Conservation (phyloP, 2,113 vertebrate species). For the Neogale vison region DNA sequence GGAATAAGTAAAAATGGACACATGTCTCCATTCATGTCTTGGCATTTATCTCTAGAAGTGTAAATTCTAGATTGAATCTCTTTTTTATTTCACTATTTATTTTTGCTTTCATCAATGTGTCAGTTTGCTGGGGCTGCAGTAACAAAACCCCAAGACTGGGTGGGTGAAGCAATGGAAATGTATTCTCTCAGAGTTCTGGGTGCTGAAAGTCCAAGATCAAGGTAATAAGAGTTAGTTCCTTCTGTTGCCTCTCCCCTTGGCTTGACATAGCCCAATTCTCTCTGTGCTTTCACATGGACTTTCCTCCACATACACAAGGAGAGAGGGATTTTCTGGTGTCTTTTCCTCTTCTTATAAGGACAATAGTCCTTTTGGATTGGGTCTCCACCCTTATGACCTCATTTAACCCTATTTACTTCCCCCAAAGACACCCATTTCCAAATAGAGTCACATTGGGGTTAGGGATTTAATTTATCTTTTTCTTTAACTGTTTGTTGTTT, state of each 20-base stretch:
- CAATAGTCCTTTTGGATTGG: neutral
- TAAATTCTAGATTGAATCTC: neutral
- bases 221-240: neutral
- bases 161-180: neutral
- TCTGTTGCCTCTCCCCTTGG: neutral
- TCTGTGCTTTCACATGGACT: neutral
- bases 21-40: neutral
- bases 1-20: neutral
- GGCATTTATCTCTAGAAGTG: neutral
- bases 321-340: neutral
- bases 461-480: neutral
- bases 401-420: neutral
- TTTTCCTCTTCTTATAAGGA: neutral
- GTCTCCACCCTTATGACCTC: neutral
- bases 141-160: neutral
- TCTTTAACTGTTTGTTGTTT: neutral
- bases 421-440: neutral
- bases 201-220: too few species aligned
- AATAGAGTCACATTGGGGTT: neutral
- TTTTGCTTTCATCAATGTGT: neutral
- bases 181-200: neutral
- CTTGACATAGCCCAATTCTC: too few species aligned
- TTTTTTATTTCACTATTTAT: neutral
- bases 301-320: neutral
- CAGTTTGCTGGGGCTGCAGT: neutral